These are phyloP conservation scores for Zeuzera pyrina DNA, from an alignment of 2,888 invertebrate species.

Conservation along the genomic window DNA sequence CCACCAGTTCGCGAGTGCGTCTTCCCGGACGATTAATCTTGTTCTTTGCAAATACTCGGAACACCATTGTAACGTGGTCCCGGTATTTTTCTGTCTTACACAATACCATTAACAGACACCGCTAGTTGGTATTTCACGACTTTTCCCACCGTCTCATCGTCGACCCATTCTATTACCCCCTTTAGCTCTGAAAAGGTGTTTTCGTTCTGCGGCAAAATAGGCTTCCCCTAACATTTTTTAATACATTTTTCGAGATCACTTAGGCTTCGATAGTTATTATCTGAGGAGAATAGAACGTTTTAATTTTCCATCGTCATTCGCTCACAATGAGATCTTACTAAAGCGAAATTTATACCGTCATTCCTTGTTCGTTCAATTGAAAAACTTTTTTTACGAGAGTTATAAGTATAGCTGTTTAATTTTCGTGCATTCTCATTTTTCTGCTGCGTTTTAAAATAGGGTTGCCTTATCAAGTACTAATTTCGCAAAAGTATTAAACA, in stretches of 20 bases:
- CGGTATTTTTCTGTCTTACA: slow-evolving; percentile 66
- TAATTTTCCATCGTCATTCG: slow-evolving; percentile 68
- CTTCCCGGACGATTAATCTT: slow-evolving; percentile 67
- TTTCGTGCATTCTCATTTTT: too few relatives aligned
- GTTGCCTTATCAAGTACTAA: too few relatives aligned
- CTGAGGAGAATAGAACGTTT: slow-evolving; percentile 55
- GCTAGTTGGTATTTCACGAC: slow-evolving; percentile 60
- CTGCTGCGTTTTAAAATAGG: too few relatives aligned
- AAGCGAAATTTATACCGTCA: slow-evolving; percentile 58
- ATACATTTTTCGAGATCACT: slow-evolving; percentile 60
- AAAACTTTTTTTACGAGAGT: slow-evolving; percentile 12
- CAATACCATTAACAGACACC: slow-evolving; percentile 70
- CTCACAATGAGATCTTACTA: slow-evolving; percentile 50
- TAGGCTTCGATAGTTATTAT: slow-evolving; percentile 71
- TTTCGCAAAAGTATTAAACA: too few relatives aligned
- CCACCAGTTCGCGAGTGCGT: slow-evolving; percentile 44
- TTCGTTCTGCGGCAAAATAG: slow-evolving; percentile 66
- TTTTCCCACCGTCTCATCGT: slow-evolving; percentile 48
- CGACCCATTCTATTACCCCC: slow-evolving; percentile 50
- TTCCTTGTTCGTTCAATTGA: slow-evolving; percentile 46
- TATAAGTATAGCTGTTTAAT: not conserved
- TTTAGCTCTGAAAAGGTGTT: slow-evolving; percentile 63
- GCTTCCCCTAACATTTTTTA: slow-evolving; percentile 62
- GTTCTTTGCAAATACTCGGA: slow-evolving; percentile 46
- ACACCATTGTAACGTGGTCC: slow-evolving; percentile 55